phyloP scores from a whole-genome alignment of 2,888 invertebrate species.

The Papilio elwesi region DNA sequence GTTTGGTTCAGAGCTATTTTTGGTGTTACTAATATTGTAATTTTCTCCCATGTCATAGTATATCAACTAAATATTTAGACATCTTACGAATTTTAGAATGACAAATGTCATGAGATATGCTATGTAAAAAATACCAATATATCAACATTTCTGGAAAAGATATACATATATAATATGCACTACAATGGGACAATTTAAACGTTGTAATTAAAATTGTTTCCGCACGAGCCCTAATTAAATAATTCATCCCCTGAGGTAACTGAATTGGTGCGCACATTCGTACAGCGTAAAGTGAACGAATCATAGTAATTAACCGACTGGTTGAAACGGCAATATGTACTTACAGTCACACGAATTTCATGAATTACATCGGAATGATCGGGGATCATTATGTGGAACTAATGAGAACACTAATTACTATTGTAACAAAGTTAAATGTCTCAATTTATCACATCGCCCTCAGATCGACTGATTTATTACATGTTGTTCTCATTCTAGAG shows the following conservation, averaged over 20 bases:
- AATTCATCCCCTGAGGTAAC: constrained; percentile 25
- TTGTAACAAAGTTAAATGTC: constrained; percentile 6
- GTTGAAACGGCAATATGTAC: constrained; percentile 7
- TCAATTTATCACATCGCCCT: neutral
- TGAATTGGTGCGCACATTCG: constrained; percentile 22
- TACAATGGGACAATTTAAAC: neutral
- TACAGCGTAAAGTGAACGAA: constrained; percentile 6
- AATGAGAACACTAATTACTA: neutral
- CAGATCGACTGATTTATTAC: neutral
- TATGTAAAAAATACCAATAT: too few species aligned
- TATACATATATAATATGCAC: neutral
- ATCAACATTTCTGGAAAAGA: too few species aligned
- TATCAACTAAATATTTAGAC: neutral
- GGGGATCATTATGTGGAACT: neutral
- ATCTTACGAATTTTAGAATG: neutral
- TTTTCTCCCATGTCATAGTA: neutral
- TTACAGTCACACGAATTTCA: neutral
- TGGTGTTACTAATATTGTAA: neutral
- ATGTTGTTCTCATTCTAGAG: neutral
- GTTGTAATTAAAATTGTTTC: constrained; percentile 15
- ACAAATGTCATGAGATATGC: neutral
- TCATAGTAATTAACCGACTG: constrained; percentile 32
- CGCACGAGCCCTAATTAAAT: constrained; percentile 28
- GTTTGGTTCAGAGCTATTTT: neutral
- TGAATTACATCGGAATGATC: neutral